Base-by-base conservation (phyloP, 2,113 vertebrate species). In the Charina bottae region DNA sequence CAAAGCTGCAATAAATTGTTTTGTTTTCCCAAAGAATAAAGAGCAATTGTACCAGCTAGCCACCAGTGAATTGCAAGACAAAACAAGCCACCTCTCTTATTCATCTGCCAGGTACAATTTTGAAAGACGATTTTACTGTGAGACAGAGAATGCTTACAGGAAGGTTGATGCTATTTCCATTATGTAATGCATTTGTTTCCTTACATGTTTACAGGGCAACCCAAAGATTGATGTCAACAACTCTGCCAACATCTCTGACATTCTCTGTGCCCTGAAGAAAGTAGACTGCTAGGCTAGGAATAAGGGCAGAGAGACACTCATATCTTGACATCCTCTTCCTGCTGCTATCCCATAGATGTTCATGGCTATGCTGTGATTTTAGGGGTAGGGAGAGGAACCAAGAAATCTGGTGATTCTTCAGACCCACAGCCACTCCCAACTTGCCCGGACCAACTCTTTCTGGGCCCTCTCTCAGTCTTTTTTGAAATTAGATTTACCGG, bases 11-110 rank as follows among this genome's bases (percentile, higher is more conserved):
- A 94, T 90, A 26, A 0, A 0, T 89, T 78, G 60, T 1, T 92
- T 94, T 92, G 59, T 83, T 93, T 91, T 94, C 42, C 49, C 89
- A 46, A 13, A 42, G 21, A 42, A 85, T 49, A 19, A 54, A 28
- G 83, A 54, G 46, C 46, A 55, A 4, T 54, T 49, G 1, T 0
- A 8, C 1, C 28, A 64, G 11, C 84, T 85, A 91, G 33, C 9
- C 90, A 55, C 85, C 54, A 13, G 13, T 42, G 55, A 90, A 4
- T 1, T 87, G 24, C 54, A 85, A 26, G 62, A 85, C 4, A 3
- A 83, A 90, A 68, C 68, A 72, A 64, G 84, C 24, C 49, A 3
- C 2, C 2, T 1, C 15, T 59, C 21, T 62, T 64, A 59, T 72
- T 90, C 2, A 7, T 11, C 56, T 84, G 62, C 53, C 89, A 87